phyloP scores from a whole-genome alignment of 37 sponge, comb jelly and placozoan genomes.

The Crambe crambe region DNA sequence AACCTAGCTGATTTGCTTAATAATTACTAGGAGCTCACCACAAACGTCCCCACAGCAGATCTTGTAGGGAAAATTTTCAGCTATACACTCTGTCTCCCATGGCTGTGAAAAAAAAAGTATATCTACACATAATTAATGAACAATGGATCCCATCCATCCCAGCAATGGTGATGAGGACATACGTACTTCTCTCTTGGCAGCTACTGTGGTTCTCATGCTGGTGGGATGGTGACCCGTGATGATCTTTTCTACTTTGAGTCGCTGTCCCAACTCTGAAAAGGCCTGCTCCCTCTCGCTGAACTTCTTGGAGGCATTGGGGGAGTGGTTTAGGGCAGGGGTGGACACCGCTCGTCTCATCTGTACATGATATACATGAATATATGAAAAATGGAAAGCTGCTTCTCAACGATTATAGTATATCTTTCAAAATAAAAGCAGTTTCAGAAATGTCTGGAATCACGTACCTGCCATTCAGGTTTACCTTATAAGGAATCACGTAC shows the following conservation, averaged over 20 bases:
- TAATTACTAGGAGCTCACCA: too few species aligned
- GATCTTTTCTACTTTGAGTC: conserved; percentile 70
- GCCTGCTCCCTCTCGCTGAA: conserved; percentile 26
- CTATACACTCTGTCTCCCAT: conserved; percentile 58
- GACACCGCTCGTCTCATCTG: conserved; percentile 37
- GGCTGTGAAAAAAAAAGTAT: conserved; percentile 43
- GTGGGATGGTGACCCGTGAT: conserved; percentile 72
- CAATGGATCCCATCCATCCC: too few species aligned
- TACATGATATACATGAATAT: too few species aligned
- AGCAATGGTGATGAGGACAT: too few species aligned
- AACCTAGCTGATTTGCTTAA: not conserved
- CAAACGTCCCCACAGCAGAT: conserved; percentile 67
- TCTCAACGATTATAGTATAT: not conserved
- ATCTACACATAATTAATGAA: not conserved
- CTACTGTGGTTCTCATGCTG: conserved; percentile 50
- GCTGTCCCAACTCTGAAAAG: conserved; percentile 67
- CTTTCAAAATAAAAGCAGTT: not conserved
- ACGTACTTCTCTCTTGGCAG: conserved; percentile 66
- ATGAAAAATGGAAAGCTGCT: not conserved
- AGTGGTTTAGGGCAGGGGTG: conserved; percentile 9
- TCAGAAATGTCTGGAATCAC: not conserved
- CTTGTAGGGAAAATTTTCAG: conserved; percentile 55
- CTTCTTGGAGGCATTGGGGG: conserved; percentile 19
- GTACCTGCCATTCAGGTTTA: not conserved
- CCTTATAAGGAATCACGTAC: too few species aligned